Evolutionary conservation across 2,113 vertebrate species (phyloP).

Genomic region (Channa maculata): DNA sequence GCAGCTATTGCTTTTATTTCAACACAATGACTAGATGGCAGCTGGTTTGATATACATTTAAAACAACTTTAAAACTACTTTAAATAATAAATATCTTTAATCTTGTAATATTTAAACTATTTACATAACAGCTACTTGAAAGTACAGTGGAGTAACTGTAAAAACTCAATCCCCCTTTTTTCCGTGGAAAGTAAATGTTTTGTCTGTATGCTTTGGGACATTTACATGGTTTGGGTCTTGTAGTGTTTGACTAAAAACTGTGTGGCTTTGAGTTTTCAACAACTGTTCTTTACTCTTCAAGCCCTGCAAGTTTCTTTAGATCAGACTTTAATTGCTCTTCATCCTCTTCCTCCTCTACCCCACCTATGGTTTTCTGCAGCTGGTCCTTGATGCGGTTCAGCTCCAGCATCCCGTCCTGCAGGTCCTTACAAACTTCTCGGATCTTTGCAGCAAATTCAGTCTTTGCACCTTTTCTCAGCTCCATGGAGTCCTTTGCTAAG

Average conservation of each 20-base stretch:
- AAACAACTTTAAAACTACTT: no score
- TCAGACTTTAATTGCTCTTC: conserved; percentile 62
- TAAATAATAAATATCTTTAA: no score
- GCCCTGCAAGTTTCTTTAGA: conserved; percentile 58
- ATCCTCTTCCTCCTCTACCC: conserved; percentile 70
- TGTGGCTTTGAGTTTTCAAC: neutral
- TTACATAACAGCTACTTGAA: no score
- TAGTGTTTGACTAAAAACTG: neutral
- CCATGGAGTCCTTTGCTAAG: conserved; percentile 81
- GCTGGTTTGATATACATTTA: no score
- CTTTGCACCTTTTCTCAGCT: conserved; percentile 81
- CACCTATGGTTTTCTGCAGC: conserved; percentile 81
- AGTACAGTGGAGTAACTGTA: no score
- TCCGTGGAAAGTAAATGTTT: no score
- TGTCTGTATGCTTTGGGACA: no score
- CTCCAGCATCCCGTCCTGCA: conserved; percentile 79
- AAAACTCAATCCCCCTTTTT: no score
- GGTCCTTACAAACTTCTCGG: conserved; percentile 78
- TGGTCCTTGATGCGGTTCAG: conserved; percentile 78
- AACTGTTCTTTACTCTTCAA: conserved; percentile 56
- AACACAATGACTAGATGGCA: no score
- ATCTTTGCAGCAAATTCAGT: conserved; percentile 81
- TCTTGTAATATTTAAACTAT: no score
- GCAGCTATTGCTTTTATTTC: no score
- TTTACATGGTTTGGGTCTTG: no score